Evolutionary conservation across 2,113 vertebrate genomes (phyloP).

Genomic region (Seriola quinqueradiata): DNA sequence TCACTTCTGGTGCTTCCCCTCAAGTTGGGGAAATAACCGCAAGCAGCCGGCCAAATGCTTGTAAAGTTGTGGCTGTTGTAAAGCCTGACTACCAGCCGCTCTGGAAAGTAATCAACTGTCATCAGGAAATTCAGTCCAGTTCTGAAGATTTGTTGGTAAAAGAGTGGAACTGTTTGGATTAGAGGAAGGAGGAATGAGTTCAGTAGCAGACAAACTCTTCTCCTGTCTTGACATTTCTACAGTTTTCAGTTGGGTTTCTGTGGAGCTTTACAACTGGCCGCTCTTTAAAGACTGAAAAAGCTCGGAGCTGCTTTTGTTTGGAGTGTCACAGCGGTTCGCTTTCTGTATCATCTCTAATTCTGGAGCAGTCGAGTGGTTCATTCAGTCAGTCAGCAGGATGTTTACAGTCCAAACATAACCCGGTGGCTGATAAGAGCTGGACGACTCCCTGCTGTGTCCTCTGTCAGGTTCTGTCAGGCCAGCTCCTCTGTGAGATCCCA

Average conservation of each 20-base stretch:
- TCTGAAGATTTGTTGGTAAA: conserved; percentile 41
- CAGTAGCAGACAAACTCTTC: conserved; percentile 15
- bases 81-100: conserved; percentile 48
- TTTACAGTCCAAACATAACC: conserved; percentile 74
- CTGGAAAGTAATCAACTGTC: conserved; percentile 60
- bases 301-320: conserved; percentile 24
- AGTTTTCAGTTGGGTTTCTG: background rate
- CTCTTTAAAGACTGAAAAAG: background rate
- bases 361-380: conserved; percentile 26
- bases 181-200: conserved; percentile 12
- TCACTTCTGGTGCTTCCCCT: conserved; percentile 32
- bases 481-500: conserved; percentile 4
- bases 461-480: conserved; percentile 61
- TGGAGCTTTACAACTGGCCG: background rate
- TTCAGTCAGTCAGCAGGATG: conserved; percentile 58
- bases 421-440: conserved; percentile 57
- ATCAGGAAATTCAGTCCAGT: conserved; percentile 26
- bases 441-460: conserved; percentile 55
- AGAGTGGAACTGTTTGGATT: conserved; percentile 48
- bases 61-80: conserved; percentile 59
- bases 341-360: conserved; percentile 26
- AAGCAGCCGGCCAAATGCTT: conserved; percentile 49
- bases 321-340: conserved; percentile 17
- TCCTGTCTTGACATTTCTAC: conserved; percentile 1
- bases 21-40: conserved; percentile 33